A percentile compares a stretch with the other conserved stretches of the same genome.
These are phyloP conservation scores for Cydia splendana DNA, from an alignment of 1,140 invertebrate species.

Conservation along the genomic window DNA sequence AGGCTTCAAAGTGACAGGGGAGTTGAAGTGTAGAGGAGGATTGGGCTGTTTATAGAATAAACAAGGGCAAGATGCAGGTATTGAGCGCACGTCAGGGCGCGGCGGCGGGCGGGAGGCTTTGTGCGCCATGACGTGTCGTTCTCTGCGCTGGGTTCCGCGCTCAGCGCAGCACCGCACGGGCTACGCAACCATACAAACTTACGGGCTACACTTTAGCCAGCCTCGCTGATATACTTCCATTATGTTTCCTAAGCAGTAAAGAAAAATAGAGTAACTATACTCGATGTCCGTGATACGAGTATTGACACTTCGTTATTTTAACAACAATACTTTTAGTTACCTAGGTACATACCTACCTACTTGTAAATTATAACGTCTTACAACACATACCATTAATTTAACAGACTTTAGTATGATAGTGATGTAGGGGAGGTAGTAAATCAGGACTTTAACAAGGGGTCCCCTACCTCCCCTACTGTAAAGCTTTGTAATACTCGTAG, in stretches of 20 bases:
- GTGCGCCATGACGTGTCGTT: conserved; percentile 42
- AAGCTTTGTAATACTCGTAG: no score
- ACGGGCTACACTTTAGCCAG: background rate
- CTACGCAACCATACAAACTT: background rate
- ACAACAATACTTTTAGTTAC: background rate
- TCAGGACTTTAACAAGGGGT: no score
- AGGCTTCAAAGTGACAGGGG: conserved; percentile 44
- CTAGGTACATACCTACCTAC: no score
- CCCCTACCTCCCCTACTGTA: no score
- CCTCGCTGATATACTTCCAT: background rate
- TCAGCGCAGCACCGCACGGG: background rate
- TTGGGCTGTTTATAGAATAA: conserved; percentile 52
- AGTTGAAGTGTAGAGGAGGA: conserved; percentile 38
- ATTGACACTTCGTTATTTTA: background rate
- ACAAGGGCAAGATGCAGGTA: conserved; percentile 39
- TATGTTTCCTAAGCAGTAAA: background rate
- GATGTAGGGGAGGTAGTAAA: no score
- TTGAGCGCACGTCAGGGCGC: conserved; percentile 29
- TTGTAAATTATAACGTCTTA: background rate
- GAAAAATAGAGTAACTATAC: background rate
- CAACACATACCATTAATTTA: no score
- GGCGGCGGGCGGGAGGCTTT: conserved; percentile 38
- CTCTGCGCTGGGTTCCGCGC: conserved; percentile 36
- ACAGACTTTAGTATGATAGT: no score
- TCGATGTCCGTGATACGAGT: background rate